phyloP scores from a whole-genome alignment of 1,140 invertebrate genomes.

The Dolichoris vasculosae region DNA sequence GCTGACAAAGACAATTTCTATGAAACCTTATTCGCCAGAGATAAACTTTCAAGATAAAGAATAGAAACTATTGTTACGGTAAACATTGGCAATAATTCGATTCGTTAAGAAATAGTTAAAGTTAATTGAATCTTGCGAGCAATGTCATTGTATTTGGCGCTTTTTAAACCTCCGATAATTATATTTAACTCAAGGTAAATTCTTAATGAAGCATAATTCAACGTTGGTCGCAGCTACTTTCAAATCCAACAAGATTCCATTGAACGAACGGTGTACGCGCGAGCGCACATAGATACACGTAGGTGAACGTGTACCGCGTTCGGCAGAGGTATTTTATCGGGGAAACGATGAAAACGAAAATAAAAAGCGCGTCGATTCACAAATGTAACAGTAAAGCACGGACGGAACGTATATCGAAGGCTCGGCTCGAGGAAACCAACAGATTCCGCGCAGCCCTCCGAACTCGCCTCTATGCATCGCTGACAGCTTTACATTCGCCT shows the following conservation, averaged over 20 bases:
- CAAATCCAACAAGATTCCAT: background rate
- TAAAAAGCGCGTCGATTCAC: constrained; percentile 23
- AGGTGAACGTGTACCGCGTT: too few species aligned
- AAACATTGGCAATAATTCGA: background rate
- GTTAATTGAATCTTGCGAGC: background rate
- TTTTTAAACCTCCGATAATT: background rate
- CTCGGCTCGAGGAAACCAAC: constrained; percentile 18
- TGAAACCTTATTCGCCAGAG: background rate
- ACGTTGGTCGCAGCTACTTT: background rate
- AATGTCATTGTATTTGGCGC: background rate
- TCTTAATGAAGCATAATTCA: background rate
- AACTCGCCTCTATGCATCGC: background rate
- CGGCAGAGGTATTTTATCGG: background rate
- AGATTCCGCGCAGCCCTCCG: background rate
- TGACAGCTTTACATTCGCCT: constrained; percentile 38
- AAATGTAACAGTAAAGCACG: constrained; percentile 33
- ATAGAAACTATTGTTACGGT: constrained; percentile 6
- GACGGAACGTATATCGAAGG: background rate
- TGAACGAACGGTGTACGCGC: background rate
- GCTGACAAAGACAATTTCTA: background rate
- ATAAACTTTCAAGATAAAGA: background rate
- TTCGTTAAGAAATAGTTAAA: background rate
- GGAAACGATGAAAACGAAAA: background rate
- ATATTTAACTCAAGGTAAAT: background rate
- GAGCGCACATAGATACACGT: too few species aligned